Base-by-base conservation (phyloP, 2,888 invertebrate species). In the Gastrophysa polygoni region DNA sequence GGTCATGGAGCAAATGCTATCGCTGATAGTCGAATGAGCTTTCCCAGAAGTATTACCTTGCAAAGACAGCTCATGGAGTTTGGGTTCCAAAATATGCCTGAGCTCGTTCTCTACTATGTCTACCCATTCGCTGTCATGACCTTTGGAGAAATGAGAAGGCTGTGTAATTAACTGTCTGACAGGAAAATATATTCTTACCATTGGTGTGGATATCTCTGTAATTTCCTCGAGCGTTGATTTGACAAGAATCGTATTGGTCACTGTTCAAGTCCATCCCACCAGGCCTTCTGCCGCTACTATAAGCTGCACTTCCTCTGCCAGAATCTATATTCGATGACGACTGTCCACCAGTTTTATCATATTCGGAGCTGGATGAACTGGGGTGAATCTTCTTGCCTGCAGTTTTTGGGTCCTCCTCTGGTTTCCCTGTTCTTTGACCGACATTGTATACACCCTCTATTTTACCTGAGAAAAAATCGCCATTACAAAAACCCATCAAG, bases 31-130 rank as follows among this genome's bases (percentile, higher is more conserved):
- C 0, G 90, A 90, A 73, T 88, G 88, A 21, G 85, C 87, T n/a
- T 88, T 87, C 7, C 86, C 86, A 2, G 78, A 78, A 71, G 75
- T 76, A 70, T 77, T 76, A 69, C 86, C 80, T 57, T 83, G 85
- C 57, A 88, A 80, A 34, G 87, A 82, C 78, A 88, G 79, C 68
- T 84, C 84, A n/a, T 90, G 88, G 56, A 90, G 81, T 77, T 89
- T 88, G 1, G 91, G 91, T 75, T 91, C 91, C 66, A 92, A 79
- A 74, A 92, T 92, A 78, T 90, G 89, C 16, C 91, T 84, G 18
- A 92, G 83, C 78, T 92, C 92, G 47, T 90, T 90, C 78, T 92
- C 92, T 8, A 92, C 92, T 50, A 91, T 86, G 72, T 91, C 91
- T 1, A 91, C 91, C 92, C 92, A 92, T 80, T 92, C 91, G 28